Evolutionary conservation across 2,888 invertebrate genomes (phyloP), one percentile per base, ranked within the genome.

Genomic region (Morpho achilles): DNA sequence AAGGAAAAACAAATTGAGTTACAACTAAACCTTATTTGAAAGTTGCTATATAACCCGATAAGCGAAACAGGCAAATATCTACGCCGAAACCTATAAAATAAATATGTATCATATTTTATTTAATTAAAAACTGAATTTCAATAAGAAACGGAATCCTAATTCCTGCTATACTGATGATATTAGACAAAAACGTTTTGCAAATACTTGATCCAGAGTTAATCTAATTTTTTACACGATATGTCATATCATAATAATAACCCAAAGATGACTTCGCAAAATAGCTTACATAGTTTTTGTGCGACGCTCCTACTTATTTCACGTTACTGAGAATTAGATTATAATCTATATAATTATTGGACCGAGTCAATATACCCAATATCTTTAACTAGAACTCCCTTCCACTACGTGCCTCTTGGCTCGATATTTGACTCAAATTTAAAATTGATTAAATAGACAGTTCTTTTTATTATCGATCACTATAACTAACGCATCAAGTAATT

Each of bases 261-360:
- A 48, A 22, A 42, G 42, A 50, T 62, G 61, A 62, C 61, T 62
- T 47, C 53, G 53, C 61, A 54, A 32, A 59, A 53, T 43, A 42
- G 10, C 41, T 54, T 22, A 50, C 53, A 45, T 45, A 41, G 56
- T 62, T 62, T 59, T 62, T 62, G 59, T 51, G n/a, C 47, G 48
- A 8, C 23, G 41, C 54, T 45, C 49, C 53, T 47, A 51, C 59
- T 47, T 53, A 46, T 56, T 56, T 54, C 23, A 46, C 48, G 47
- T 58, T 53, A 56, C 59, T 54, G 53, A 59, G 61, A 62, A 59
- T 54, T 42, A 54, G 54, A 54, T 54, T 54, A 54, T 42, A 42
- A 54, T 54, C 54, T 53, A 53, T 32, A 54, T 48, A 47, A 54
- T 48, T 53, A 53, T 46, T 54, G 7, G 16, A 50, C 32, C 39